Evolutionary conservation across 2,113 vertebrate genomes (phyloP).

Genomic region (Cacatua alba): DNA sequence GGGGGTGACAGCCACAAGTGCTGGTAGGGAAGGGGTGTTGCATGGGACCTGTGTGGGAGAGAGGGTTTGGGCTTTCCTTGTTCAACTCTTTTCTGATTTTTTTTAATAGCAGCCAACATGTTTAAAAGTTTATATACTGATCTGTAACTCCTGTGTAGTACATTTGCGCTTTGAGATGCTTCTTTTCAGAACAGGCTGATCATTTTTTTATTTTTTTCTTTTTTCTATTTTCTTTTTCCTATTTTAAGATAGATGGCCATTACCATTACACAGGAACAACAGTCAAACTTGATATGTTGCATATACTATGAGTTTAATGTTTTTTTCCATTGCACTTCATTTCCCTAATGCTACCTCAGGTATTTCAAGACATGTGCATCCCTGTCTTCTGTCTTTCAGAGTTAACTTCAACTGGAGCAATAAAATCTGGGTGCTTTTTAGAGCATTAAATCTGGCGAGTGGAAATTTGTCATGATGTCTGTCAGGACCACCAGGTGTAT

Average conservation of each 20-base stretch:
- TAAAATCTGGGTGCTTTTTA: slow-evolving; percentile 84
- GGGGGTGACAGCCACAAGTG: too few species aligned
- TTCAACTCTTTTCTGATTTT: background rate
- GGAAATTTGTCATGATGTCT: slow-evolving; percentile 77
- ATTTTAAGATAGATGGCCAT: background rate
- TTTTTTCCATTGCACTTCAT: slow-evolving; percentile 44
- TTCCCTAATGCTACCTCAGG: slow-evolving; percentile 61
- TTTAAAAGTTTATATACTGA: background rate
- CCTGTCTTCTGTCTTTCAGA: slow-evolving; percentile 81
- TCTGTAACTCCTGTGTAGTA: background rate
- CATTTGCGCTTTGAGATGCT: background rate
- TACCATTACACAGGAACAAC: slow-evolving; percentile 18
- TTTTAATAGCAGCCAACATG: background rate
- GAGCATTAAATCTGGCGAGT: slow-evolving; percentile 85
- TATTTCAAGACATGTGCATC: slow-evolving; percentile 9
- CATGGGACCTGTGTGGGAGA: too few species aligned
- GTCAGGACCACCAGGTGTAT: slow-evolving; percentile 78
- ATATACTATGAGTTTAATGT: slow-evolving; percentile 59
- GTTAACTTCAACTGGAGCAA: slow-evolving; percentile 85
- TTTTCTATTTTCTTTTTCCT: background rate
- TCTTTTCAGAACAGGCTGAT: background rate
- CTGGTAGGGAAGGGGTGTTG: too few species aligned
- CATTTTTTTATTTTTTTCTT: background rate
- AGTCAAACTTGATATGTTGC: slow-evolving; percentile 38
- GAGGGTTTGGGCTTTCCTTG: background rate